A percentile compares a stretch with the other conserved stretches of the same genome.
Conservation (phyloP, 2,113 vertebrate genomes). For the Psophia crepitans region DNA sequence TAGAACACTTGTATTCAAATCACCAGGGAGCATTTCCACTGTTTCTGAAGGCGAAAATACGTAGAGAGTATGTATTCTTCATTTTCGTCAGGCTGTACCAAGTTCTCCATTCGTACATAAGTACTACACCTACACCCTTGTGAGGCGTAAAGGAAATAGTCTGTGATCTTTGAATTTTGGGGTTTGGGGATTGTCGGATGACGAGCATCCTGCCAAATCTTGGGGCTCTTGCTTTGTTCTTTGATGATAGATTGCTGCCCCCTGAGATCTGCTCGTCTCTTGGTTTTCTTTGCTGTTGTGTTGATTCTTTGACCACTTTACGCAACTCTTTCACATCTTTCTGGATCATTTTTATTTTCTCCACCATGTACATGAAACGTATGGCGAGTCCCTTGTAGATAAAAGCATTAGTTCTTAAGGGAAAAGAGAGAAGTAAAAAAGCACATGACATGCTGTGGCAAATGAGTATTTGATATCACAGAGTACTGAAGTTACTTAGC, state of each 20-base stretch:
- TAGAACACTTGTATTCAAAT: neutral
- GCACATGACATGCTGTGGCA: neutral
- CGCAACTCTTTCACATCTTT: neutral
- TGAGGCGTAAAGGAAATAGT: neutral
- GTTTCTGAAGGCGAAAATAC: neutral
- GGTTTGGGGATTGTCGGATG: neutral
- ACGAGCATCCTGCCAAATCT: neutral
- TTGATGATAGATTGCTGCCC: neutral
- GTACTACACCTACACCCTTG: neutral
- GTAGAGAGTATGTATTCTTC: neutral
- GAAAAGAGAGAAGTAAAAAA: neutral
- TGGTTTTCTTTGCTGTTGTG: neutral
- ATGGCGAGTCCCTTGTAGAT: neutral
- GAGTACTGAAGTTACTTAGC: neutral
- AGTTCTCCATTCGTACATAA: neutral
- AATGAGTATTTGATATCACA: neutral
- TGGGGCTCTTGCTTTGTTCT: neutral
- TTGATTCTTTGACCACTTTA: neutral
- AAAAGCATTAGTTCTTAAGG: neutral
- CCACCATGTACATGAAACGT: accelerated
- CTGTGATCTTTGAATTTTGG: neutral
- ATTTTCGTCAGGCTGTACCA: neutral
- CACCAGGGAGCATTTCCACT: neutral
- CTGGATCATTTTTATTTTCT: neutral
- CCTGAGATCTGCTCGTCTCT: neutral